A percentile compares a stretch with the other conserved stretches of the same genome.
These are phyloP conservation scores for Galaxias olidus DNA, from an alignment of 2,797 vertebrate species.

Conservation along the genomic window DNA sequence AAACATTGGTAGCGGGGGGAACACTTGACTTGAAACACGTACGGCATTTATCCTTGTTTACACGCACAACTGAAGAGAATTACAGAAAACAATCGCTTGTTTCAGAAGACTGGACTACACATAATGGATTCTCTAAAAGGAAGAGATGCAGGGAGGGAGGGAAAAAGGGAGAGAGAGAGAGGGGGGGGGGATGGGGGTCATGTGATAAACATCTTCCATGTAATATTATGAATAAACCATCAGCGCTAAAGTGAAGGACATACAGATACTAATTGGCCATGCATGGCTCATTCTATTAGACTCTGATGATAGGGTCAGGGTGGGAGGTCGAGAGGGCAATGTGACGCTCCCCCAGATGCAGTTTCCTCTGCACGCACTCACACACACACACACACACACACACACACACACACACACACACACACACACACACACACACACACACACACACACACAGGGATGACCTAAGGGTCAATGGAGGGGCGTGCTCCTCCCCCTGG, in stretches of 20 bases:
- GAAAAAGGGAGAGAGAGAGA: constrained; percentile 10
- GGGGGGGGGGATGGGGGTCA: neutral
- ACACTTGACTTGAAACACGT: too few species aligned
- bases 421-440: constrained; percentile 18
- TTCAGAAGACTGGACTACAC: too few species aligned
- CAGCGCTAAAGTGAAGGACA: constrained; percentile 65
- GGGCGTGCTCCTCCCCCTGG: constrained; percentile 50
- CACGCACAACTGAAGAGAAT: too few species aligned
- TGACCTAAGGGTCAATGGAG: constrained; percentile 61
- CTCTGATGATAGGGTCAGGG: constrained; percentile 59
- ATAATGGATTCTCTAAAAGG: too few species aligned
- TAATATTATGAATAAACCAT: constrained; percentile 64
- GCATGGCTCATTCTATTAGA: constrained; percentile 67
- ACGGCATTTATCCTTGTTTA: too few species aligned
- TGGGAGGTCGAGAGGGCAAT: constrained; percentile 60
- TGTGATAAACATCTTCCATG: constrained; percentile 41
- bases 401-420: constrained; percentile 24
- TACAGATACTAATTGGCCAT: constrained; percentile 65
- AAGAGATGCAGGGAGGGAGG: too few species aligned
- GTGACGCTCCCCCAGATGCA: constrained; percentile 51
- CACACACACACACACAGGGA: neutral
- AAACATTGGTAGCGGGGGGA: too few species aligned
- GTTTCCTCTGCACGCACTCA: constrained; percentile 36
- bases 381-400: constrained; percentile 13
- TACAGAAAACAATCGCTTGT: too few species aligned